These are phyloP conservation scores for Pararge aegeria DNA, from an alignment of 1,140 invertebrate species.

Conservation along the genomic window DNA sequence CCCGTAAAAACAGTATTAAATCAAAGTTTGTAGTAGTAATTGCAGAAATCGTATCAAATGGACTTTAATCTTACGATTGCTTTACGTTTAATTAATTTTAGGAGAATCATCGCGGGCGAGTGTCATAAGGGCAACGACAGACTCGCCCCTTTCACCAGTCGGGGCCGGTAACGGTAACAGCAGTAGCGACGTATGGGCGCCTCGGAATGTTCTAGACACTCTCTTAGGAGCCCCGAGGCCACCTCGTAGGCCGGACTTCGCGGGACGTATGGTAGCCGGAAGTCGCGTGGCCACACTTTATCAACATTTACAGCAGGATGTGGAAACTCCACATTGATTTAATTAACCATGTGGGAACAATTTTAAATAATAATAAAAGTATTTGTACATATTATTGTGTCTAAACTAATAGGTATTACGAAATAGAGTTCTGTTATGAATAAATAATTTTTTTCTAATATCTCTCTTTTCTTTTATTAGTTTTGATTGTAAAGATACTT, in stretches of 20 bases:
- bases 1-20: too few species aligned
- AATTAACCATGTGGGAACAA: neutral
- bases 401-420: too few species aligned
- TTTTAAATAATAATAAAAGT: neutral
- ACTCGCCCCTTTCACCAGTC: slow-evolving; percentile 89
- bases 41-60: too few species aligned
- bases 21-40: too few species aligned
- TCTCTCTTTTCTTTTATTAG: too few species aligned
- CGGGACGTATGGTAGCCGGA: slow-evolving; percentile 86
- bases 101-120: slow-evolving; percentile 72
- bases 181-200: slow-evolving; percentile 65
- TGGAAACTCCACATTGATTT: slow-evolving; percentile 55
- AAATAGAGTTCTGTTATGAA: too few species aligned
- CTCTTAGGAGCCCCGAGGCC: slow-evolving; percentile 81
- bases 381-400: too few species aligned
- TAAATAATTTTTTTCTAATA: too few species aligned
- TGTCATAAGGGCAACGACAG: slow-evolving; percentile 89
- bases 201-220: slow-evolving; percentile 84
- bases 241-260: slow-evolving; percentile 86
- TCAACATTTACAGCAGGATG: slow-evolving; percentile 81
- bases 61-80: too few species aligned
- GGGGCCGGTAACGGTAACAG: slow-evolving; percentile 70
- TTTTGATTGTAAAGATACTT: too few species aligned
- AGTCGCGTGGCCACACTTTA: slow-evolving; percentile 87
- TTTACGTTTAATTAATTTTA: too few species aligned